Percentiles rank a stretch among this genome's conserved stretches.
Conservation (phyloP, 1,140 invertebrate species). For the Cyphomyrmex costatus region DNA sequence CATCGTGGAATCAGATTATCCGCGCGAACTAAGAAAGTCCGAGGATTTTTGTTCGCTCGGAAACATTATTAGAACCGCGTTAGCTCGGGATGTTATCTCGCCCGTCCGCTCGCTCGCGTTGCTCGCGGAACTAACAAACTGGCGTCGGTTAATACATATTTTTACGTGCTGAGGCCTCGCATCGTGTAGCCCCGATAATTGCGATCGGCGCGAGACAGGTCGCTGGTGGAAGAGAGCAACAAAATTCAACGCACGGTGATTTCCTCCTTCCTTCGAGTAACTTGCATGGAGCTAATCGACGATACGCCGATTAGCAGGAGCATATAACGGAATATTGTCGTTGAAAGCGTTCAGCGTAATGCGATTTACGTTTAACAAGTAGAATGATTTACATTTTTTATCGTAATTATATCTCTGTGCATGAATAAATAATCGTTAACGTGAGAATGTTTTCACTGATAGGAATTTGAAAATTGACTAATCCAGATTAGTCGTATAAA, state of each 20-base stretch:
- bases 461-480: neutral
- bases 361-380: slow-evolving; percentile 4
- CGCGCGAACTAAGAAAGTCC: slow-evolving; percentile 27
- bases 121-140: slow-evolving; percentile 26
- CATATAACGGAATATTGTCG: slow-evolving; percentile 46
- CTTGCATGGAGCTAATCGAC: slow-evolving; percentile 28
- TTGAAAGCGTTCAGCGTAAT: slow-evolving; percentile 31
- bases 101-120: neutral
- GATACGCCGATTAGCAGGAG: slow-evolving; percentile 21
- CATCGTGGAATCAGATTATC: slow-evolving; percentile 62
- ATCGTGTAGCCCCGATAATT: slow-evolving; percentile 53
- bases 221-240: slow-evolving; percentile 27
- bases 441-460: neutral
- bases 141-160: slow-evolving; percentile 18
- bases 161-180: slow-evolving; percentile 11
- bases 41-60: slow-evolving; percentile 24
- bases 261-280: slow-evolving; percentile 25
- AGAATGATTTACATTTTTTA: slow-evolving; percentile 3
- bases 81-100: slow-evolving; percentile 50
- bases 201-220: slow-evolving; percentile 47
- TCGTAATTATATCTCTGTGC: neutral
- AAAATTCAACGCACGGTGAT: slow-evolving; percentile 19
- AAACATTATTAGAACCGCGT: slow-evolving; percentile 48
- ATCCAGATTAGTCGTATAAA: no score
- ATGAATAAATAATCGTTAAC: slow-evolving; percentile 1